A percentile compares a stretch with the other conserved stretches of the same genome.
phyloP scores from a whole-genome alignment of 2,888 invertebrate species.

The Stenotaenia linearis region DNA sequence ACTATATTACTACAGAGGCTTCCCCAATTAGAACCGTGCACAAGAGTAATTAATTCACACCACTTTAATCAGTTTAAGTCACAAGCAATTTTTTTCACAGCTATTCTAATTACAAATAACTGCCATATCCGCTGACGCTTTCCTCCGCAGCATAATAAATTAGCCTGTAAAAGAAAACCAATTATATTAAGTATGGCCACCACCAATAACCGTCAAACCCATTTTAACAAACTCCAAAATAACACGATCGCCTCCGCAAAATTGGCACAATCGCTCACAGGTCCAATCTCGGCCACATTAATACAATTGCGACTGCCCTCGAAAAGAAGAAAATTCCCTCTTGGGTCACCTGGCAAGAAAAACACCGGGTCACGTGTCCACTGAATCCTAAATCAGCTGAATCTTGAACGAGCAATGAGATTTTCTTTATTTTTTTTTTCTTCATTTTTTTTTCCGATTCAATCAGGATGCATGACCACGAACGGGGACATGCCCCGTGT shows the following conservation, averaged over 20 bases:
- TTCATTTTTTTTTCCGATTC: not conserved
- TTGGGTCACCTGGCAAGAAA: not conserved
- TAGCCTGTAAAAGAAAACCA: not conserved
- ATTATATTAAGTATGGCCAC: not conserved
- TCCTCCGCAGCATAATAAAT: not conserved
- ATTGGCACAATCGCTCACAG: not conserved
- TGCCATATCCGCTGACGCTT: not conserved
- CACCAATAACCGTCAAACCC: not conserved
- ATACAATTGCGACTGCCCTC: not conserved
- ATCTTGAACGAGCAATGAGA: not conserved
- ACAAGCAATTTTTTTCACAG: not conserved
- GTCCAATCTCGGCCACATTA: not conserved
- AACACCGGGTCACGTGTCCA: not conserved
- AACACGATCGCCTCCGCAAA: not conserved
- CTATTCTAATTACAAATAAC: not conserved
- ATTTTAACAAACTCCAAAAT: not conserved
- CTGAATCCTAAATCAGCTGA: not conserved
- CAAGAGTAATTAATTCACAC: not conserved
- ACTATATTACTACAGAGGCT: not conserved
- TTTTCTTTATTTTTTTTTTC: not conserved
- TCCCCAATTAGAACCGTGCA: not conserved
- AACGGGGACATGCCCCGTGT: not conserved
- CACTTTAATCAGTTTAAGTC: not conserved
- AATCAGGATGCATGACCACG: constrained; percentile 4
- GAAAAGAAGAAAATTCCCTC: not conserved